Base-by-base conservation (phyloP, 1,140 invertebrate species). In the Drosophila murphyi region DNA sequence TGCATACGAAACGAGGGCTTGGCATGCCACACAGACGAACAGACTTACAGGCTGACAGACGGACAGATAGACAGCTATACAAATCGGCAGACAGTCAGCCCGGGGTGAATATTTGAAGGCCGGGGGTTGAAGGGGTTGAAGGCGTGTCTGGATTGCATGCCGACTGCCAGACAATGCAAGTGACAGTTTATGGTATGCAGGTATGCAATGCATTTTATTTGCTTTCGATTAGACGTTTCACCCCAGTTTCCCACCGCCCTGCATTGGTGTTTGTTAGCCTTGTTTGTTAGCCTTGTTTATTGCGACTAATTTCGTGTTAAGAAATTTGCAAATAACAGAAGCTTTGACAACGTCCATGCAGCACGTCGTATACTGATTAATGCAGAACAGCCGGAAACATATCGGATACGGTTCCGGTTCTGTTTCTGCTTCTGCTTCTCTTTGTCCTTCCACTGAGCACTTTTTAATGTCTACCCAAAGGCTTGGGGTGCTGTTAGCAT, bases 151-250 rank as follows among this genome's bases (percentile, higher is more conserved):
- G 61, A 50, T 82, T 61, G 64, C 64, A 56, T 73, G 71, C 63
- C 47, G 50, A 50, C 34, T 48, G 56, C 39, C 28, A 37, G 28
- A 51, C 69, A 80, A 67, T 88, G 83, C 73, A 83, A 88, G 83
- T 88, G 83, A 87, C 83, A 87, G 83, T 87, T 87, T 87, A 87
- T 88, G 72, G 80, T 74, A 88, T 87, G 83, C 85, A 83, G 85
- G 83, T 87, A 87, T 80, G 83, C 85, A 78, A 88, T 87, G 85
- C 83, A 87, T 89, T 87, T 87, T 87, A 87, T 87, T 88, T 87
- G 85, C 83, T 88, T 87, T 87, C 83, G 85, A 87, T 87, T 87
- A 87, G 83, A 80, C 79, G 74, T 47, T 20, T 20, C 72, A 73
- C 55, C 45, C 29, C 29, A 28, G 31, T 31, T 28, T 10, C 51